These are phyloP conservation scores for Drosophila neutralis DNA, from an alignment of 2,888 invertebrate species.

Conservation along the genomic window DNA sequence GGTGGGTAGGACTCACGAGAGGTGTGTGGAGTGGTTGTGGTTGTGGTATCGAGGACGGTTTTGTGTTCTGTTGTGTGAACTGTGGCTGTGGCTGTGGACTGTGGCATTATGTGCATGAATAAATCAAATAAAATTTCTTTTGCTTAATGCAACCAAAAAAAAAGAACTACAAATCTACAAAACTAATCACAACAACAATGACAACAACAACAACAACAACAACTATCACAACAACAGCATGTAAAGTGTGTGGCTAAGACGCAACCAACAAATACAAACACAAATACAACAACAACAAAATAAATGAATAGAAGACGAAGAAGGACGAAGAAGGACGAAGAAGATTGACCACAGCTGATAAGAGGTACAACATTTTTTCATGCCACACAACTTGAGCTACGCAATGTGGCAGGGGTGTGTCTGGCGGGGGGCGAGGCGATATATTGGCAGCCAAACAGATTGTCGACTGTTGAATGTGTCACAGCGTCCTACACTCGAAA, in stretches of 20 bases:
- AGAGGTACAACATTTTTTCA: constrained; percentile 61
- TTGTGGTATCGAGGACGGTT: not conserved
- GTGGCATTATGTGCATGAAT: constrained; percentile 44
- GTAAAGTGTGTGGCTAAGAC: constrained; percentile 14
- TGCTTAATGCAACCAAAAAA: constrained; percentile 58
- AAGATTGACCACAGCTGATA: constrained; percentile 53
- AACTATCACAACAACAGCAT: constrained; percentile 33
- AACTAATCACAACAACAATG: constrained; percentile 65
- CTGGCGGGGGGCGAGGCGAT: not conserved
- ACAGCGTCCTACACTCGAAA: constrained; percentile 29
- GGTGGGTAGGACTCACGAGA: not conserved
- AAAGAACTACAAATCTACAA: constrained; percentile 65
- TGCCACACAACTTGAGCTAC: constrained; percentile 60
- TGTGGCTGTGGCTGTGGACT: constrained; percentile 20
- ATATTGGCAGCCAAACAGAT: constrained; percentile 42
- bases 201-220: constrained; percentile 32
- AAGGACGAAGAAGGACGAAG: not conserved
- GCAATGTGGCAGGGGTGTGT: not conserved
- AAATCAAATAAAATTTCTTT: constrained; percentile 76
- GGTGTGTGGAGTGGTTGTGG: not conserved
- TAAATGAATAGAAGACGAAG: not conserved
- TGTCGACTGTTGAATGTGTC: constrained; percentile 48
- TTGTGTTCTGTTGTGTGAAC: not conserved
- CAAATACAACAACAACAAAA: not conserved
- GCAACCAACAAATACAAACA: constrained; percentile 1